Percentiles rank a stretch among this genome's conserved stretches.
Conservation (phyloP, 2,113 vertebrate genomes). For the Beaufortia kweichowensis region DNA sequence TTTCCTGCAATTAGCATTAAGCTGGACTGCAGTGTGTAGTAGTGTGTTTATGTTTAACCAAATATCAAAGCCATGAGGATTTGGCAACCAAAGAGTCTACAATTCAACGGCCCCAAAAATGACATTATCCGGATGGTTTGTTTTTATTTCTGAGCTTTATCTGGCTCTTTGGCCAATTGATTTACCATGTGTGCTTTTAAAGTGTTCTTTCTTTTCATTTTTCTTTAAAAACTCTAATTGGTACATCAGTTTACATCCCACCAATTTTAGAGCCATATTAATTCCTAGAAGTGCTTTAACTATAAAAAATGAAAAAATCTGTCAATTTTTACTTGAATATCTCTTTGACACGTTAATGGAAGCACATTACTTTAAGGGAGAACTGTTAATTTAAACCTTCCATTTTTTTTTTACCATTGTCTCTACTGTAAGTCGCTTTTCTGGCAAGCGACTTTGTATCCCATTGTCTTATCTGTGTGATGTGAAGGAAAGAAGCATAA, state of each 20-base stretch:
- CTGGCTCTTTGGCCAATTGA: slow-evolving; percentile 31
- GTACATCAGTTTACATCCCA: neutral
- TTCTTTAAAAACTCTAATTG: slow-evolving; percentile 8
- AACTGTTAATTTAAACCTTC: neutral
- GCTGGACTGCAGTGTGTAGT: slow-evolving; percentile 27
- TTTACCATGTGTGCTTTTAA: slow-evolving; percentile 44
- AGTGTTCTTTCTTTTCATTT: slow-evolving; percentile 5
- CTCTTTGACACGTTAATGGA: no score
- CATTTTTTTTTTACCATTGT: neutral
- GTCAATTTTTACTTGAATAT: neutral
- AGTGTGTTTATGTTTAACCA: slow-evolving; percentile 19
- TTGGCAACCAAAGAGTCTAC: slow-evolving; percentile 30
- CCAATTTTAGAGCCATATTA: neutral
- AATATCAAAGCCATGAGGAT: slow-evolving; percentile 37
- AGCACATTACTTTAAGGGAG: no score
- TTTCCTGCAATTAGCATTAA: slow-evolving; percentile 54
- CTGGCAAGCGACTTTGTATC: neutral
- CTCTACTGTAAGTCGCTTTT: neutral
- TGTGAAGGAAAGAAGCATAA: slow-evolving; percentile 15
- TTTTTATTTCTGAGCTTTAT: slow-evolving; percentile 42
- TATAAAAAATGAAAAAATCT: no score
- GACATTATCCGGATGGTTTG: slow-evolving; percentile 51
- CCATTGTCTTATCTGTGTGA: neutral
- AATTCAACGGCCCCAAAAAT: slow-evolving; percentile 40
- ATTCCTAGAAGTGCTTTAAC: no score